These are phyloP conservation scores for Heteromurus nitidus DNA, from an alignment of 2,888 invertebrate genomes.

Conservation along the genomic window DNA sequence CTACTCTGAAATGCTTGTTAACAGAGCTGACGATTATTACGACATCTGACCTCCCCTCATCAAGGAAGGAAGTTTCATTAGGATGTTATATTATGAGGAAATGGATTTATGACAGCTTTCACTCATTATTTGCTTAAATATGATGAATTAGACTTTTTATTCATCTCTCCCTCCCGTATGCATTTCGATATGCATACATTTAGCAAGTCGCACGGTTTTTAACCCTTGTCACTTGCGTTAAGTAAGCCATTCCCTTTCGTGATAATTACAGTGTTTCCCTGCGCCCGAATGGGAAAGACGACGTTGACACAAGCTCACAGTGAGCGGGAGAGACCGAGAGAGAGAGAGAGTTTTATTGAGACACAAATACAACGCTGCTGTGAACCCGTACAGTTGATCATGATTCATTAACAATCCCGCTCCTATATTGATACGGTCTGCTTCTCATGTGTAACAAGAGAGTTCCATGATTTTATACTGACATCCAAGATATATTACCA, in stretches of 20 bases:
- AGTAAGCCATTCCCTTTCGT: slow-evolving; percentile 35
- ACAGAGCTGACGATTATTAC: slow-evolving; percentile 14
- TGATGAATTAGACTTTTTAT: slow-evolving; percentile 62
- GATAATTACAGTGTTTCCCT: neutral
- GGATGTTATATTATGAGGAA: slow-evolving; percentile 59
- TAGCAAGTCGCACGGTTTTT: neutral
- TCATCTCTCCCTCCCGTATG: slow-evolving; percentile 9
- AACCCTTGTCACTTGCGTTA: neutral
- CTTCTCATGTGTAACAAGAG: too few species aligned
- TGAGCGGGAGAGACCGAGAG: too few species aligned
- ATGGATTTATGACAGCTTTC: slow-evolving; percentile 66
- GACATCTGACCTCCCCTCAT: slow-evolving; percentile 40
- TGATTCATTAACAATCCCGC: slow-evolving; percentile 29
- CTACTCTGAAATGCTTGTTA: too few species aligned
- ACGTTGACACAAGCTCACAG: neutral
- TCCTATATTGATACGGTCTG: too few species aligned
- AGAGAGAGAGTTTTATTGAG: neutral
- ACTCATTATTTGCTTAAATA: slow-evolving; percentile 66
- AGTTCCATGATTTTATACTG: too few species aligned
- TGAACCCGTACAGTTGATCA: neutral
- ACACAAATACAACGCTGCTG: neutral
- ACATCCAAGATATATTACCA: too few species aligned
- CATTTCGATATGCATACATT: neutral
- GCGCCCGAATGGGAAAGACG: slow-evolving; percentile 1
- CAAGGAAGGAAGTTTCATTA: slow-evolving; percentile 59